Base-by-base conservation (phyloP, 2,113 vertebrate species). In the Charina bottae region DNA sequence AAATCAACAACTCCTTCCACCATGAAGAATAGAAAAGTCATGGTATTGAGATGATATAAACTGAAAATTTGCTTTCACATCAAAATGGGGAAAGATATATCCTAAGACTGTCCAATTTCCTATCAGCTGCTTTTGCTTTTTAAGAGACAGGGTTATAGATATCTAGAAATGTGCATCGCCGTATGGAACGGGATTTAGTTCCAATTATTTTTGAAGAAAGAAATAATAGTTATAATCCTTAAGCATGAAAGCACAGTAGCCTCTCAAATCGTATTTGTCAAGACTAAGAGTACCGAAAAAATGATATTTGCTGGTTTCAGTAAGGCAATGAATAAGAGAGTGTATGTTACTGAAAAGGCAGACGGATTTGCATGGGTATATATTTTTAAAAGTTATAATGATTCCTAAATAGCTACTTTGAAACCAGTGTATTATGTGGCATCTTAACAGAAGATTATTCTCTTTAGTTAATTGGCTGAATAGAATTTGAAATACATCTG, bases 401-500 rank as follows among this genome's bases (percentile, higher is more conserved):
- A 92, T 49, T 15, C 24, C 23, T 49, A 26, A 93, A 95, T 92
- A 94, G 46, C n/a, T 68, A 94, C 94, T 97, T 95, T 96, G 95
- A 94, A 93, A 96, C 89, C 96, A 96, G 95, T 90, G 94, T 92
- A 94, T 95, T 95, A 96, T 95, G 95, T 96, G 95, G 94, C 94
- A 89, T 95, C 95, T 89, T 90, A 87, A 87, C 94, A 95, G 94
- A 95, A 94, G 94, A 95, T 95, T 96, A 96, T 95, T 96, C 94
- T 96, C 91, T 95, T 96, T 64, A 83, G 24, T 83, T 78, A 83
- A 83, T 83, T 83, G 53, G 10, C 68, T 58, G 54, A 83, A 58
- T 94, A 87, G 95, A 95, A 97, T 95, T 90, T 95, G 95, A 95
- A 93, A 91, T 83, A 87, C 93, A 94, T 96, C 93, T 95, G 94